Evolutionary conservation across 1,140 invertebrate species (phyloP).

Genomic region (Propsilocerus akamusi): DNA sequence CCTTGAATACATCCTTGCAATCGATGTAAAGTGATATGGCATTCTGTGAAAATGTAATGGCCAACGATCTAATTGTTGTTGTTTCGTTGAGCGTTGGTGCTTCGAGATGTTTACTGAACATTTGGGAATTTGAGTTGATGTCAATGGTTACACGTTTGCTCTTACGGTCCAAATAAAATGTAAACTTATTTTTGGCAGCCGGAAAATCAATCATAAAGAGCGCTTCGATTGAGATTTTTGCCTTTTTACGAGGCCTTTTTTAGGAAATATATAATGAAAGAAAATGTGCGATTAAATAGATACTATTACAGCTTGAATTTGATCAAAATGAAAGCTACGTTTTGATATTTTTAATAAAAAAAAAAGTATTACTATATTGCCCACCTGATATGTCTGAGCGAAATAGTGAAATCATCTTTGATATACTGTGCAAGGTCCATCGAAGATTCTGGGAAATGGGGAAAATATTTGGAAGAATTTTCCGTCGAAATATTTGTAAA

Average conservation of each 20-base stretch:
- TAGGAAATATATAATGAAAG: background rate
- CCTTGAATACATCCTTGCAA: conserved; percentile 19
- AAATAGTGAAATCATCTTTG: conserved; percentile 36
- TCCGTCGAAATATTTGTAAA: no score
- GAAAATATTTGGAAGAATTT: background rate
- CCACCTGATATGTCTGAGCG: conserved; percentile 35
- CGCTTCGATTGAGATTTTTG: conserved; percentile 31
- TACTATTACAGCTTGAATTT: background rate
- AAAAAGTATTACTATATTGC: background rate
- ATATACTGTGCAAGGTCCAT: conserved; percentile 34
- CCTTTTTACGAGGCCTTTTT: conserved; percentile 27
- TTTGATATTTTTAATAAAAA: background rate
- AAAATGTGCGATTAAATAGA: background rate
- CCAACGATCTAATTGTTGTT: conserved; percentile 22
- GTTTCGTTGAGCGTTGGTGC: conserved; percentile 22
- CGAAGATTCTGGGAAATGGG: conserved; percentile 27
- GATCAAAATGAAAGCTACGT: background rate
- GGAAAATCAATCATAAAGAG: conserved; percentile 43
- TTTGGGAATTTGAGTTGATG: conserved; percentile 20
- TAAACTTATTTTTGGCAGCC: conserved; percentile 37
- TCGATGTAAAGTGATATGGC: conserved; percentile 19
- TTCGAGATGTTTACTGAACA: conserved; percentile 20
- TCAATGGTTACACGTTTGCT: conserved; percentile 34
- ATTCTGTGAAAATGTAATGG: conserved; percentile 20
- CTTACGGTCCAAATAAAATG: conserved; percentile 40